Percentiles rank a stretch among this genome's conserved stretches.
Conservation (phyloP, 37 sponge, comb jelly and placozoan genomes). For the Halichondria panicea region DNA sequence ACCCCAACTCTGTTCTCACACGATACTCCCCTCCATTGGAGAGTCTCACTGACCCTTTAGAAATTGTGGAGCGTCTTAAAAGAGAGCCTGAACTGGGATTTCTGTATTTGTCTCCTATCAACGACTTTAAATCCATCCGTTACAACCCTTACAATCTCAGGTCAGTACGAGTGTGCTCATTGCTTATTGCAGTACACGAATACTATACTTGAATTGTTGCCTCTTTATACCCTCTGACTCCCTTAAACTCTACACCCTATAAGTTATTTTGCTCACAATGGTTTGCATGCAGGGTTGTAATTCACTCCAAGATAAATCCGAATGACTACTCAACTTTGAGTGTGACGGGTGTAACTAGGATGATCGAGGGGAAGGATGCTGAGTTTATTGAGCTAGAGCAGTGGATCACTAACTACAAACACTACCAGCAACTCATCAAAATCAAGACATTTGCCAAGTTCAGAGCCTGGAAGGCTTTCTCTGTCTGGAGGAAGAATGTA, state of each 20-base stretch:
- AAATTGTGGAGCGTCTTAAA: constrained; percentile 75
- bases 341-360: constrained; percentile 84
- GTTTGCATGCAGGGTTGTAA: constrained; percentile 82
- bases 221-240: neutral
- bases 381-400: constrained; percentile 81
- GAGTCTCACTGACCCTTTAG: constrained; percentile 73
- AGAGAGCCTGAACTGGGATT: constrained; percentile 92
- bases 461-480: constrained; percentile 92
- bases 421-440: constrained; percentile 80
- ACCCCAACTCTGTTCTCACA: constrained; percentile 40
- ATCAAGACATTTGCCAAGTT: constrained; percentile 96
- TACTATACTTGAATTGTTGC: too few relatives aligned
- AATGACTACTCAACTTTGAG: constrained; percentile 90
- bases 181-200: too few relatives aligned
- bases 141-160: constrained; percentile 93
- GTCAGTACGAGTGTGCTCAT: too few relatives aligned
- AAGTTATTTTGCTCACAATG: too few relatives aligned
- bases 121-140: constrained; percentile 53
- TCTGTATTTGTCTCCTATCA: constrained; percentile 84
- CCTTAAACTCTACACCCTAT: neutral
- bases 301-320: constrained; percentile 75
- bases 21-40: constrained; percentile 61
- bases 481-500: constrained; percentile 91
- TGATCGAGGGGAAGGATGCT: constrained; percentile 73
- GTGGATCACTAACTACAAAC: constrained; percentile 87